Percentiles rank a stretch among this genome's conserved stretches.
Evolutionary conservation across 2,113 vertebrate genomes (phyloP).

Genomic region (Oreochromis niloticus): DNA sequence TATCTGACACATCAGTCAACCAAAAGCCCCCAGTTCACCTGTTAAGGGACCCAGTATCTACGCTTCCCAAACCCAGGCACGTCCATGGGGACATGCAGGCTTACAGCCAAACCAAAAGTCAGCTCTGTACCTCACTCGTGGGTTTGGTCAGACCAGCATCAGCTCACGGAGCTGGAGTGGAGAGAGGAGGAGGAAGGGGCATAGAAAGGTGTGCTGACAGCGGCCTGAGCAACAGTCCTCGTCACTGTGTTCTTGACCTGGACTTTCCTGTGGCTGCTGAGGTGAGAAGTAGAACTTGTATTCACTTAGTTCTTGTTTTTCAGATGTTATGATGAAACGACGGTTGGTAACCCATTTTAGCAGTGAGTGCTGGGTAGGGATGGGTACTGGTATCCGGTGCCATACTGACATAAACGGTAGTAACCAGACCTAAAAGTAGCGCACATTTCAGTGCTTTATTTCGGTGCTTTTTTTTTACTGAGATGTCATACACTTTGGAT

Average conservation of each 20-base stretch:
- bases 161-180: constrained; percentile 43
- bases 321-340: not conserved
- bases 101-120: constrained; percentile 47
- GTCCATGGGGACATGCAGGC: constrained; percentile 59
- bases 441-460: no score
- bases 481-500: no score
- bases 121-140: constrained; percentile 21
- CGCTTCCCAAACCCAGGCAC: constrained; percentile 82
- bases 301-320: not conserved
- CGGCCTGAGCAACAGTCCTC: constrained; percentile 66
- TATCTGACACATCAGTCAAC: constrained; percentile 74
- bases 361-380: not conserved
- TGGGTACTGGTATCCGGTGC: no score
- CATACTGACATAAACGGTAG: no score
- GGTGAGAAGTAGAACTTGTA: not conserved
- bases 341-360: not conserved
- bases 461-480: no score
- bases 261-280: constrained; percentile 70
- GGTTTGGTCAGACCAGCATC: constrained; percentile 55
- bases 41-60: constrained; percentile 79
- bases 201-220: constrained; percentile 43
- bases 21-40: constrained; percentile 66
- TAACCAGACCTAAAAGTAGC: no score
- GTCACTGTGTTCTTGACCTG: constrained; percentile 61
- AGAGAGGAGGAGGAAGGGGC: constrained; percentile 5